Evolutionary conservation across 2,113 vertebrate genomes (phyloP).

Genomic region (Oreochromis tanganicae): DNA sequence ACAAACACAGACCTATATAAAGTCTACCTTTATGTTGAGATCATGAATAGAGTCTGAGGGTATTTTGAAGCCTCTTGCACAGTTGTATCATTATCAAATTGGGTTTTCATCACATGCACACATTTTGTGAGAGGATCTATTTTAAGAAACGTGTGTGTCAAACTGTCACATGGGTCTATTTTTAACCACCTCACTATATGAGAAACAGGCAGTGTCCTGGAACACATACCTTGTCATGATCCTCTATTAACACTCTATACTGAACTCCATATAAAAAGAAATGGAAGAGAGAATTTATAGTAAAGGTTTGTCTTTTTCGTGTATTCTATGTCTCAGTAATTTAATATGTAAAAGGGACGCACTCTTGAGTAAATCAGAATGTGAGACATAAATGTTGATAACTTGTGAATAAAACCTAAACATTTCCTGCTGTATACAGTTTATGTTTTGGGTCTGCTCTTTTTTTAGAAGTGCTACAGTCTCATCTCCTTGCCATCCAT

Average conservation of each 20-base stretch:
- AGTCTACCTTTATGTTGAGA: not conserved
- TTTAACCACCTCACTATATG: not conserved
- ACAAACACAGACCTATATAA: not conserved
- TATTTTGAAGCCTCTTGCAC: not conserved
- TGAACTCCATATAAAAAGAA: not conserved
- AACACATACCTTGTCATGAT: not conserved
- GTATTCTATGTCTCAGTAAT: not conserved
- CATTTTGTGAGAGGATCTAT: not conserved
- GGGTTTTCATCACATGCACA: not conserved
- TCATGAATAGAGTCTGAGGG: not conserved
- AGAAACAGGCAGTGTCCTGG: not conserved
- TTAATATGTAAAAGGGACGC: not conserved
- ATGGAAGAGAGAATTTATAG: not conserved
- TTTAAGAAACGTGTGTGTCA: not conserved
- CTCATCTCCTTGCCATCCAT: not conserved
- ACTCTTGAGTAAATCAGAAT: not conserved
- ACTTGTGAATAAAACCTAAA: not conserved
- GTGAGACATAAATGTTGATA: not conserved
- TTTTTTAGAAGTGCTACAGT: not conserved
- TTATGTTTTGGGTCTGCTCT: not conserved
- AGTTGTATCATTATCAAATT: not conserved
- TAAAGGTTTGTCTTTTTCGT: not conserved
- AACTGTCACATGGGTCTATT: constrained; percentile 3
- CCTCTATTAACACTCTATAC: not conserved
- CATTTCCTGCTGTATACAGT: not conserved